Percentiles rank a stretch among this genome's conserved stretches.
phyloP scores from a whole-genome alignment of 2,113 vertebrate species.

The Spermophilus dauricus region DNA sequence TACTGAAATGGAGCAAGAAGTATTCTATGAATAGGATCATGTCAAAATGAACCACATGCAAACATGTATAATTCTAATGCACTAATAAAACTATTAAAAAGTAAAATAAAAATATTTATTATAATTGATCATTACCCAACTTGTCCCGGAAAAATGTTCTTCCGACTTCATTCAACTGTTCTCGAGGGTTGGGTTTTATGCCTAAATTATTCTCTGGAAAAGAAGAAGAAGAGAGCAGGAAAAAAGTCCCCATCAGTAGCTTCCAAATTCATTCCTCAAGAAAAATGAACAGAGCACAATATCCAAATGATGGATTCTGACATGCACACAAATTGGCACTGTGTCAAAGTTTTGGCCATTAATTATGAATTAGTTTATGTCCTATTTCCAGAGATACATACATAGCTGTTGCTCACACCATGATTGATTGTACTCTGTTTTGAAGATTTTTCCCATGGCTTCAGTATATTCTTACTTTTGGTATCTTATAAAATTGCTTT shows the following conservation, averaged over 20 bases:
- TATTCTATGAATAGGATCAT: too few species aligned
- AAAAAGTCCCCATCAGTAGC: accelerated
- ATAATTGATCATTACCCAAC: not conserved
- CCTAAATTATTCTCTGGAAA: not conserved
- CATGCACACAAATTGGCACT: not conserved
- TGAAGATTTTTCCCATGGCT: not conserved
- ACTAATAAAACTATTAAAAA: too few species aligned
- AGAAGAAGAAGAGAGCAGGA: not conserved
- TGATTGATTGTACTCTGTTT: not conserved
- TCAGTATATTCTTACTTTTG: not conserved
- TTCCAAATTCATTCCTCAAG: not conserved
- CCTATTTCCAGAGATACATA: not conserved
- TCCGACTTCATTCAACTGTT: not conserved
- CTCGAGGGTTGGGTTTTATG: not conserved
- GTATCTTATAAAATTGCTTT: not conserved
- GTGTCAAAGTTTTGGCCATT: not conserved
- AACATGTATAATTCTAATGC: too few species aligned
- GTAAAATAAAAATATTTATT: not conserved
- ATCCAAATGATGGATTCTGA: not conserved
- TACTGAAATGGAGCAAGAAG: too few species aligned
- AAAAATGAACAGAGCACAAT: not conserved
- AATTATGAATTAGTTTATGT: not conserved
- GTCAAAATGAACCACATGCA: too few species aligned
- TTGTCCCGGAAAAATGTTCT: not conserved
- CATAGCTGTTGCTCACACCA: not conserved